Evolutionary conservation across 2,888 invertebrate species (phyloP).

Genomic region (Phyllotreta striolata): DNA sequence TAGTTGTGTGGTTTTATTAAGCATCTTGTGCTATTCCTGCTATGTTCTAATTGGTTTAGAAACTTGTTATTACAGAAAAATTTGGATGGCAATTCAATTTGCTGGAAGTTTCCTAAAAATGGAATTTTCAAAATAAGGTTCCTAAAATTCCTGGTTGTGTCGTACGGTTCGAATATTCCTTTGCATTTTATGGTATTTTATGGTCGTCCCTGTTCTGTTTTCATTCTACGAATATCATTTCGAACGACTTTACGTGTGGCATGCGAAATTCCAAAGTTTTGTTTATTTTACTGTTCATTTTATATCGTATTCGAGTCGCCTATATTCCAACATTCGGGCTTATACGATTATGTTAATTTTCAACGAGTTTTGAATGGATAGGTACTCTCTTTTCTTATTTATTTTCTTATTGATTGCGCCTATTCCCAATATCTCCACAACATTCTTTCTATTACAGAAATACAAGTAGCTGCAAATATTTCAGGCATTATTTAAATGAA

Average conservation of each 20-base stretch:
- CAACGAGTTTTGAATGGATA: conserved; percentile 17
- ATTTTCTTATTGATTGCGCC: conserved; percentile 8
- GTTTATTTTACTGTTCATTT: conserved; percentile 31
- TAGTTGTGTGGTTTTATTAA: no score
- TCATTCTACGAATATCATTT: conserved; percentile 27
- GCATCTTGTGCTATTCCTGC: no score
- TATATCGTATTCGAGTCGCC: conserved; percentile 30
- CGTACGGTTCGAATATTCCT: no score
- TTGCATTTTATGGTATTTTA: not conserved
- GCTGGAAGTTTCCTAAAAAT: no score
- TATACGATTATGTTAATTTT: conserved; percentile 37
- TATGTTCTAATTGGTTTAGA: no score
- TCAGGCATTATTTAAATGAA: conserved; percentile 1
- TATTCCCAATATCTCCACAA: no score
- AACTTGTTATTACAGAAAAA: no score
- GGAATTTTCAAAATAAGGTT: no score
- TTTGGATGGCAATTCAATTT: no score
- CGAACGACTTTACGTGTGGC: conserved; percentile 20
- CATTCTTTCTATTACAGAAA: no score
- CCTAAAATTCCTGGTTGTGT: no score
- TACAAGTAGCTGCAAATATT: no score
- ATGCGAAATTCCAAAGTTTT: conserved; percentile 29
- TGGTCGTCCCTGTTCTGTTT: conserved; percentile 11
- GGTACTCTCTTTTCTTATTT: conserved; percentile 16
- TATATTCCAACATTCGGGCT: conserved; percentile 31